Conservation (phyloP, 2,797 vertebrate genomes). For the Gadopsis marmoratus region DNA sequence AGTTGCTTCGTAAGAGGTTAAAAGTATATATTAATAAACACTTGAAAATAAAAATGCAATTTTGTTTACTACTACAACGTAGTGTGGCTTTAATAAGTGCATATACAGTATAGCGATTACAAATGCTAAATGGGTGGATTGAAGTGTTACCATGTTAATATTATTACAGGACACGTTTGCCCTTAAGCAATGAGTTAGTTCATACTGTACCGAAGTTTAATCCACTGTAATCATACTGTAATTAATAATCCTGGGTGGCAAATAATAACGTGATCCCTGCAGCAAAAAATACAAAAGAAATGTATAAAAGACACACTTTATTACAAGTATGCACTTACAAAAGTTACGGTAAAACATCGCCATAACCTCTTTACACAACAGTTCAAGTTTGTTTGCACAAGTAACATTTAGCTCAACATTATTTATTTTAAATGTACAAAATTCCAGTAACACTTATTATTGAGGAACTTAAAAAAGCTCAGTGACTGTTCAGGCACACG, state of each 20-base stretch:
- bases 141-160: background rate
- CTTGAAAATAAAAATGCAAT: background rate
- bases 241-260: background rate
- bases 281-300: conserved; percentile 9
- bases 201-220: background rate
- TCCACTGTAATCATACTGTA: background rate
- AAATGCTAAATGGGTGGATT: background rate
- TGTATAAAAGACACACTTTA: conserved; percentile 76
- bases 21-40: background rate
- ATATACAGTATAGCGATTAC: too few species aligned
- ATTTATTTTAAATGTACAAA: conserved; percentile 51
- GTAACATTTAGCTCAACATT: conserved; percentile 44
- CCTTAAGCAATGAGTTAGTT: background rate
- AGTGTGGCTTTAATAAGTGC: background rate
- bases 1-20: background rate
- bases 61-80: background rate
- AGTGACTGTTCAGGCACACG: conserved; percentile 55
- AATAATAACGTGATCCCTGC: background rate
- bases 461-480: conserved; percentile 51
- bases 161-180: background rate
- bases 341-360: conserved; percentile 74
- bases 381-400: conserved; percentile 37
- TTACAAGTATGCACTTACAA: conserved; percentile 80
- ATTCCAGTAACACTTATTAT: conserved; percentile 65
- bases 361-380: conserved; percentile 27